Percentiles rank a stretch among this genome's conserved stretches.
Conservation (phyloP, 2,797 vertebrate genomes). For the Peromyscus eremicus region DNA sequence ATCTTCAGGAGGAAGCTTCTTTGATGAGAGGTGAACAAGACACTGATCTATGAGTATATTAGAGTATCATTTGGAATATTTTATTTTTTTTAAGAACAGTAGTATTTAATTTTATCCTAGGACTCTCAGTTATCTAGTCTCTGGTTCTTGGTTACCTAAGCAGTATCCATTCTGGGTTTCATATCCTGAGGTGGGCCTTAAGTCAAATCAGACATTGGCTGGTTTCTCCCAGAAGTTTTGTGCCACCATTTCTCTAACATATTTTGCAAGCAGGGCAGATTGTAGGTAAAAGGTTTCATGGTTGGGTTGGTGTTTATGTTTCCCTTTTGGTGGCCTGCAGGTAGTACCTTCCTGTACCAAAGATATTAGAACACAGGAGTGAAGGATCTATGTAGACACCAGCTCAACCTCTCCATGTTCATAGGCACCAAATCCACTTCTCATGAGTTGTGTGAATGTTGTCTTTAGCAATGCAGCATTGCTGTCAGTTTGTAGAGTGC, state of each 20-base stretch:
- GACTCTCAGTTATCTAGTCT: background rate
- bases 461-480: background rate
- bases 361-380: background rate
- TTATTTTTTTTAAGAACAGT: no score
- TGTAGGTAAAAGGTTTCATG: background rate
- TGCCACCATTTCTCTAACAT: background rate
- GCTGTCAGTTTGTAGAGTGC: background rate
- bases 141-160: background rate
- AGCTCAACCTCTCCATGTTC: no score
- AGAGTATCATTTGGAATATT: background rate
- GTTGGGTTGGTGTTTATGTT: background rate
- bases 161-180: background rate
- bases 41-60: background rate
- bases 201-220: background rate
- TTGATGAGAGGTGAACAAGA: background rate
- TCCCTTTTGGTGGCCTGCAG: background rate
- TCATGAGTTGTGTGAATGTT: background rate
- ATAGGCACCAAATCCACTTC: background rate
- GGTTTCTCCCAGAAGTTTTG: background rate
- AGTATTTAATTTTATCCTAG: background rate
- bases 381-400: background rate
- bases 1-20: background rate
- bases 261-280: background rate
- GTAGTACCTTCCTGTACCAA: background rate
- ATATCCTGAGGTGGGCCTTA: background rate